Conservation (phyloP, 2,113 vertebrate species). For the Nycticorax nycticorax region DNA sequence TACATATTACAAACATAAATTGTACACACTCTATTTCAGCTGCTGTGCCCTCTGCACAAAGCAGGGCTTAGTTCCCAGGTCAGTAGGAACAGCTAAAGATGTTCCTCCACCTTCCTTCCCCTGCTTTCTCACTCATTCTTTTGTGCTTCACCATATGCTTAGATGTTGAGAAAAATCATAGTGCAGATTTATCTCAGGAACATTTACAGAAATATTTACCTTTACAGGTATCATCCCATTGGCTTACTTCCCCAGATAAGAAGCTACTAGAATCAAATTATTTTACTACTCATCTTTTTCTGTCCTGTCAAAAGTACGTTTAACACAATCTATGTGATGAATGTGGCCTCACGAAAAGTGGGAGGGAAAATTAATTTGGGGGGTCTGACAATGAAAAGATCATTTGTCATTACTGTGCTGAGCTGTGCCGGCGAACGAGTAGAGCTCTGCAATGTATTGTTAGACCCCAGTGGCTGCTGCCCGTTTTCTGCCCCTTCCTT, state of each 20-base stretch:
- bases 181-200: neutral
- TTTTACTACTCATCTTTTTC: conserved; percentile 47
- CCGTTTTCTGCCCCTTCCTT: conserved; percentile 1
- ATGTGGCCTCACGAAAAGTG: conserved; percentile 51
- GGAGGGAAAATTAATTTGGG: conserved; percentile 67
- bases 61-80: neutral
- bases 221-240: neutral
- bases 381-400: conserved; percentile 65
- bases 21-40: neutral
- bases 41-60: neutral
- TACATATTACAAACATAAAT: conserved; percentile 23
- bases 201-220: conserved; percentile 29
- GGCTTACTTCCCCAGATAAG: conserved; percentile 18
- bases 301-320: conserved; percentile 51
- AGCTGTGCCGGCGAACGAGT: conserved; percentile 3
- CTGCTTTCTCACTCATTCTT: neutral
- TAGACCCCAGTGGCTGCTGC: neutral
- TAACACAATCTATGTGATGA: conserved; percentile 67
- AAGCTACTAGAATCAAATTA: conserved; percentile 45
- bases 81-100: neutral
- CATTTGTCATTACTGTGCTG: conserved; percentile 67
- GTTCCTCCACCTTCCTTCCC: neutral
- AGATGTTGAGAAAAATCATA: neutral
- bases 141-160: neutral
- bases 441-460: neutral